Conservation (phyloP, 2,113 vertebrate genomes). For the Physeter macrocephalus region DNA sequence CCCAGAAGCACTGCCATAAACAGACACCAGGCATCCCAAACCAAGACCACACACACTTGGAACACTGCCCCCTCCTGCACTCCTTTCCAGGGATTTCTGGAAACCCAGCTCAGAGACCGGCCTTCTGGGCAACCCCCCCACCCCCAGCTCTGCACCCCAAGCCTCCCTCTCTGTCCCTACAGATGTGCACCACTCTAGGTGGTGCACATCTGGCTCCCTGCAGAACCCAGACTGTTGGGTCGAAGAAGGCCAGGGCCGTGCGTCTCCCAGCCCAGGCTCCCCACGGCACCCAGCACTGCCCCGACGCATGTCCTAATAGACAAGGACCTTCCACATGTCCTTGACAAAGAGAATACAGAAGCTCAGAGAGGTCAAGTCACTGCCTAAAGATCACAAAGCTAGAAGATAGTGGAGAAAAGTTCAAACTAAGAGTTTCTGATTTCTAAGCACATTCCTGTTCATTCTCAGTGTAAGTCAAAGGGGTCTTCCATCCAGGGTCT, state of each 20-base stretch:
- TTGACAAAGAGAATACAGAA: not conserved
- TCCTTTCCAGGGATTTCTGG: not conserved
- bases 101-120: accelerated
- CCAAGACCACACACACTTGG: not conserved
- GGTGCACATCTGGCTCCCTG: accelerated
- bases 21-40: not conserved
- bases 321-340: accelerated
- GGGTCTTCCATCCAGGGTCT: accelerated
- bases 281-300: accelerated
- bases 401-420: accelerated
- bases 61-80: accelerated
- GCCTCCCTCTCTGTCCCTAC: accelerated
- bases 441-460: accelerated
- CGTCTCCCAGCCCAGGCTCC: too few relatives aligned
- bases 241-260: accelerated
- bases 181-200: accelerated
- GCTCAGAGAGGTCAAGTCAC: not conserved
- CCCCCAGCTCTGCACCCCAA: accelerated
- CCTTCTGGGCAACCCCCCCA: accelerated
- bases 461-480: accelerated
- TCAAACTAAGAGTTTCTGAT: too few relatives aligned
- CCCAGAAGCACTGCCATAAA: not conserved
- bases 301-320: accelerated
- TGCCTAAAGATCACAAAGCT: not conserved
- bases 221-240: accelerated